Evolutionary conservation across 2,888 invertebrate species (phyloP), one percentile per base, ranked within the genome.

Genomic region (Heliconius hortense): DNA sequence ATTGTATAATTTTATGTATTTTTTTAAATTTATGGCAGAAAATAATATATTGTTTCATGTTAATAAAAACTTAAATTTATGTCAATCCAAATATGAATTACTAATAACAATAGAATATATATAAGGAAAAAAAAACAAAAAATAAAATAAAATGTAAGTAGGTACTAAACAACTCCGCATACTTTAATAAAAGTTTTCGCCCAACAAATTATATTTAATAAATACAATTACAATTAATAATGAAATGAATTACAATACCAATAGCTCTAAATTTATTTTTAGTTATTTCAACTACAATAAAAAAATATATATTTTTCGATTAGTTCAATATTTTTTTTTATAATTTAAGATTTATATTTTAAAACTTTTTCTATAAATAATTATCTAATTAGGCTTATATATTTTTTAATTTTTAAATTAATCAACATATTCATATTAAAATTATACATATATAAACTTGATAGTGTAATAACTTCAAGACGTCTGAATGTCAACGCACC

Each of bases 401-500:
- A 48, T 48, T 18, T 48, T 18, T 18, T 2, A 48, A 48, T 7
- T 48, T 48, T 48, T 21, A 48, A 48, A 48, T 48, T 48, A 48
- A 48, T 48, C 21, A 48, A 21, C 21, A 48, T n/a, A n/a, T n/a
- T n/a, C n/a, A 48, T 21, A 48, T 21, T 7, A 56, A n/a, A 28
- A 28, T 35, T 35, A 28, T 43, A 43, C 18, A 73, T 39, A 43
- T n/a, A 73, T 43, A 53, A 59, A n/a, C 28, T 24, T 39, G 26
- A 28, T 24, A 26, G 28, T 71, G 62, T 64, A 59, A 59, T 63
- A 63, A 64, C 31, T 56, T 75, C 59, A 88, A 90, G 90, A 85
- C 90, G 90, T 91, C 90, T 91, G 90, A 92, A 92, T 91, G 92
- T 92, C 91, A 90, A 89, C 91, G 91, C 86, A 88, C 89, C 86